Conservation (phyloP, 2,113 vertebrate species). For the Hippocampus comes region DNA sequence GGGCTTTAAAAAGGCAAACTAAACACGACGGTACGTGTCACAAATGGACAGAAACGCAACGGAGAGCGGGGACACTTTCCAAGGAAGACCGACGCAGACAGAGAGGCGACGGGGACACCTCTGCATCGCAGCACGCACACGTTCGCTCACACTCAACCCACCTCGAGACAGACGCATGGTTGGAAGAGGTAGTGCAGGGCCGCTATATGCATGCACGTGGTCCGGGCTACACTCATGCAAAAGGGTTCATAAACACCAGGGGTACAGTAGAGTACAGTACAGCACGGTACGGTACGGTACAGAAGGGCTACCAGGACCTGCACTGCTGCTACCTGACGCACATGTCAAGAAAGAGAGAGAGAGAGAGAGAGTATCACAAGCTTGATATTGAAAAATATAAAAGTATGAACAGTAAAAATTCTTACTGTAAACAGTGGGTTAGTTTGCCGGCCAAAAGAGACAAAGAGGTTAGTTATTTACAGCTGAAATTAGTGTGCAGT, state of each 20-base stretch:
- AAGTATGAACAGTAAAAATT: slow-evolving; percentile 93
- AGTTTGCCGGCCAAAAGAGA: neutral
- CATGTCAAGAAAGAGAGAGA: slow-evolving; percentile 63
- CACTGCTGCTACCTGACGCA: slow-evolving; percentile 79
- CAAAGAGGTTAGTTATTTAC: slow-evolving; percentile 70
- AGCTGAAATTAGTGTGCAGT: slow-evolving; percentile 36
- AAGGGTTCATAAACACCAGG: slow-evolving; percentile 62
- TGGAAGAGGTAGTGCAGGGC: slow-evolving; percentile 64
- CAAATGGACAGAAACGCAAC: slow-evolving; percentile 45
- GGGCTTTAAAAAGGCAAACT: neutral
- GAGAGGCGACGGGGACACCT: slow-evolving; percentile 1
- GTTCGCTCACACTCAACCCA: slow-evolving; percentile 7
- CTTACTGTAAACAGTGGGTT: slow-evolving; percentile 92
- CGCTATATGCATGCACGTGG: slow-evolving; percentile 64
- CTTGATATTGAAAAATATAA: slow-evolving; percentile 82
- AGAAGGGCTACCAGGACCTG: slow-evolving; percentile 67
- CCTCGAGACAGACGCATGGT: slow-evolving; percentile 18
- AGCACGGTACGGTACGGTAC: slow-evolving; percentile 45
- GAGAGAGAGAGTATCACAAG: slow-evolving; percentile 72
- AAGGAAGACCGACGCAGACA: slow-evolving; percentile 31
- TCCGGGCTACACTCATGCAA: slow-evolving; percentile 71
- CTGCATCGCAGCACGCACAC: slow-evolving; percentile 19
- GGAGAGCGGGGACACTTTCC: neutral
- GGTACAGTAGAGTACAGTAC: slow-evolving; percentile 57
- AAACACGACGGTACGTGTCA: neutral